Evolutionary conservation across 2,797 vertebrate species (phyloP).

Genomic region (Enteromius treurensis): DNA sequence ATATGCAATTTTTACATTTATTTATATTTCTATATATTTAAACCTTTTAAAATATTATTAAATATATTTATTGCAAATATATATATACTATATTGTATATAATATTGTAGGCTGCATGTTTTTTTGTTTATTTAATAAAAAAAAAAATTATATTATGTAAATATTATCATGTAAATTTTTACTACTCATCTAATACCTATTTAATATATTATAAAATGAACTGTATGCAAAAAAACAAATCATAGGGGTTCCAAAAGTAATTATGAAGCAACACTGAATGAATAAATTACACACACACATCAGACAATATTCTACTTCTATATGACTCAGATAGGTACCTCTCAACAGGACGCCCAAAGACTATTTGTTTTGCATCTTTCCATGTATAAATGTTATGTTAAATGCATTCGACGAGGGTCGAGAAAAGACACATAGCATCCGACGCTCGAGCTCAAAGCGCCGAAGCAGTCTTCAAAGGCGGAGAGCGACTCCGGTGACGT

Average conservation of each 20-base stretch:
- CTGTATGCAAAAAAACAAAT: no score
- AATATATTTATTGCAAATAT: neutral
- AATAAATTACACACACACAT: neutral
- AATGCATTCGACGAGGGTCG: neutral
- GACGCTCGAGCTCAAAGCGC: neutral
- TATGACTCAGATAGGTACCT: neutral
- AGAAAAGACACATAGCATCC: neutral
- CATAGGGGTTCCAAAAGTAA: no score
- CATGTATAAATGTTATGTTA: neutral
- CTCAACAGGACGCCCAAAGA: neutral
- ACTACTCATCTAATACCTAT: neutral
- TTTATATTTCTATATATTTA: no score
- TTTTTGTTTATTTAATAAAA: neutral
- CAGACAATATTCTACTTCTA: neutral
- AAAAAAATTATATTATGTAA: neutral
- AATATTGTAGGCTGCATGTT: no score
- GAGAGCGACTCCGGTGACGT: conserved; percentile 12
- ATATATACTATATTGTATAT: no score
- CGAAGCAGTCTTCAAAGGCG: conserved; percentile 33
- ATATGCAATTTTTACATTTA: no score
- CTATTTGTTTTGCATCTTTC: neutral
- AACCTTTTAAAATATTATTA: no score
- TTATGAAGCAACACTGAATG: neutral
- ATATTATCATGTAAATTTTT: neutral
- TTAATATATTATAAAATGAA: no score